A percentile compares a stretch with the other conserved stretches of the same genome.
Conservation (phyloP, 2,113 vertebrate species). For the Ellobius talpinus region DNA sequence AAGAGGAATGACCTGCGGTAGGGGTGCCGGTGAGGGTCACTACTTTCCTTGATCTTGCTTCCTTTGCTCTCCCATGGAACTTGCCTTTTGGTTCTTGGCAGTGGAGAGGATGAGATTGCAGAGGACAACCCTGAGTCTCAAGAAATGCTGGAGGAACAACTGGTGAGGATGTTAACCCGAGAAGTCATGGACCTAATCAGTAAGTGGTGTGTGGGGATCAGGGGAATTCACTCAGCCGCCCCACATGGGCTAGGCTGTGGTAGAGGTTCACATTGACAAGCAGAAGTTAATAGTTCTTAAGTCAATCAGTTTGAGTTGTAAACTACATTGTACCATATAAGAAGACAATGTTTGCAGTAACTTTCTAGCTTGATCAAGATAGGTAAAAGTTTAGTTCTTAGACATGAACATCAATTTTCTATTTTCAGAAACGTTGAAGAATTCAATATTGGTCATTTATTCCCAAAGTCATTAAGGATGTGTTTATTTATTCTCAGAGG, state of each 20-base stretch:
- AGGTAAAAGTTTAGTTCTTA: neutral
- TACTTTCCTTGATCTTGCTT: neutral
- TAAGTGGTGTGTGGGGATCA: conserved; percentile 86
- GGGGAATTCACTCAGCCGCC: neutral
- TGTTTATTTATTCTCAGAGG: neutral
- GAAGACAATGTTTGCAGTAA: neutral
- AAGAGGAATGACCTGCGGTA: neutral
- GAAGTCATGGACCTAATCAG: conserved; percentile 97
- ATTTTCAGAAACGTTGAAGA: neutral
- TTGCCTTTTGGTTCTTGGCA: conserved; percentile 67
- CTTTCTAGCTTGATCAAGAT: conserved; percentile 20
- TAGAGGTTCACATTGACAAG: neutral
- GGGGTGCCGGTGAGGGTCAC: neutral
- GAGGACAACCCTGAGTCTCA: conserved; percentile 95
- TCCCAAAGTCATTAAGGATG: neutral
- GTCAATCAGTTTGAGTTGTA: neutral
- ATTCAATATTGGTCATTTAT: neutral
- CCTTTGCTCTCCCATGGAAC: neutral
- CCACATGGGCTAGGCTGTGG: neutral
- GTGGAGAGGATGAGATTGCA: conserved; percentile 89
- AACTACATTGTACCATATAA: neutral
- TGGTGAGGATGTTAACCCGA: conserved; percentile 94
- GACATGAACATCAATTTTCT: neutral
- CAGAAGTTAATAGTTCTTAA: neutral
- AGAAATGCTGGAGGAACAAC: conserved; percentile 97